Evolutionary conservation across 2,113 vertebrate genomes (phyloP).

Genomic region (Ascaphus truei): DNA sequence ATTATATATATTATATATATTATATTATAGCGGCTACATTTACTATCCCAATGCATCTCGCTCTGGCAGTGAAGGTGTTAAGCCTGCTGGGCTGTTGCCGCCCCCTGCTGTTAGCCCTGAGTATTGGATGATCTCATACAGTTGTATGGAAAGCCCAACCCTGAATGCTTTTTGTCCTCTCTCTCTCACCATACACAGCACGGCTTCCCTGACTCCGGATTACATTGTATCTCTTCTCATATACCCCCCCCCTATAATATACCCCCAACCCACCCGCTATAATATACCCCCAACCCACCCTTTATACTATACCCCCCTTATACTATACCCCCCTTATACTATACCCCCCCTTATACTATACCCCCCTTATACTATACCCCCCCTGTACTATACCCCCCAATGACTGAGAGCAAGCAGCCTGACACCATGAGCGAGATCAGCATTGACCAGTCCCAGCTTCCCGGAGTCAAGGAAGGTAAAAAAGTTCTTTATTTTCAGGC

Average conservation of each 20-base stretch:
- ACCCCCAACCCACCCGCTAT: too few species aligned
- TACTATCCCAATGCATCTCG: too few species aligned
- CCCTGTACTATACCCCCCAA: not conserved
- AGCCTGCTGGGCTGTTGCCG: conserved; percentile 35
- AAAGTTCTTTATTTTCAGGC: not conserved
- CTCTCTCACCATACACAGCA: not conserved
- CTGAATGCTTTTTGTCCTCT: conserved; percentile 44
- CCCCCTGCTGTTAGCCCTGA: not conserved
- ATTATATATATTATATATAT: too few species aligned
- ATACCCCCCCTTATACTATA: too few species aligned
- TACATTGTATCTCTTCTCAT: conserved; percentile 26
- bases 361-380: too few species aligned
- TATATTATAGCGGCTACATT: too few species aligned
- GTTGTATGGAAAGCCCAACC: conserved; percentile 17
- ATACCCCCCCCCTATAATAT: too few species aligned
- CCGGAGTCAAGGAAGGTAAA: conserved; percentile 64
- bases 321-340: too few species aligned
- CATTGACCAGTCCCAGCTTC: conserved; percentile 68
- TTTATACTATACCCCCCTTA: too few species aligned
- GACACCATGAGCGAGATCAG: conserved; percentile 59
- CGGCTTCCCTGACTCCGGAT: not conserved
- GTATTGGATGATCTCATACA: conserved; percentile 2
- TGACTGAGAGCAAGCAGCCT: not conserved
- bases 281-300: too few species aligned
- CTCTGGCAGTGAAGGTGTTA: conserved; percentile 1